Evolutionary conservation across 2,888 invertebrate genomes (phyloP).

Genomic region (Allygus modestus): DNA sequence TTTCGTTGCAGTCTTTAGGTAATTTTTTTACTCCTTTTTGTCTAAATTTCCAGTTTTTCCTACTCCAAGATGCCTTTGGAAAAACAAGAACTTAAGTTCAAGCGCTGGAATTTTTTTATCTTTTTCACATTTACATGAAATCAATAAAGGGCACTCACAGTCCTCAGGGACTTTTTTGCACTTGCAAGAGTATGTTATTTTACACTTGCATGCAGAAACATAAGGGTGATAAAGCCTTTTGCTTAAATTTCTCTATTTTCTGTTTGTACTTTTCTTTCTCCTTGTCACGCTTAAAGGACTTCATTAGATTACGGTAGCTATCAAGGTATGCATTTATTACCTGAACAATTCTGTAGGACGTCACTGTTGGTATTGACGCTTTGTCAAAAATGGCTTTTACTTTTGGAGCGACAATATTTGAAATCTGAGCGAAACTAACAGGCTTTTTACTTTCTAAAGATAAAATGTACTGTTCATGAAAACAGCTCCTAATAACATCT

Average conservation of each 20-base stretch:
- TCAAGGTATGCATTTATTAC: conserved; percentile 53
- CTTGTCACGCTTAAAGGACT: conserved; percentile 51
- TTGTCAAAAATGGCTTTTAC: conserved; percentile 54
- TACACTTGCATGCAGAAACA: conserved; percentile 37
- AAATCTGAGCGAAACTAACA: conserved; percentile 59
- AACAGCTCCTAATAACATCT: conserved; percentile 35
- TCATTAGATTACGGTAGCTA: conserved; percentile 44
- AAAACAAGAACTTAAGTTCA: conserved; percentile 39
- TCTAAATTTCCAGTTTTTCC: conserved; percentile 48
- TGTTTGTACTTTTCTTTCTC: conserved; percentile 33
- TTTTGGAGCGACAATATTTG: conserved; percentile 53
- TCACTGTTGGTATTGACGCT: conserved; percentile 61
- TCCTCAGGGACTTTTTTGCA: conserved; percentile 22
- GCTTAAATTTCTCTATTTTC: conserved; percentile 35
- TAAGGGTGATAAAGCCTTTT: conserved; percentile 27
- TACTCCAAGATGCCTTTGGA: conserved; percentile 39
- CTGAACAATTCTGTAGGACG: conserved; percentile 50
- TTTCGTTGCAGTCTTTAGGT: conserved; percentile 6
- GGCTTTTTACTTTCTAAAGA: background rate
- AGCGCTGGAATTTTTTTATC: conserved; percentile 9
- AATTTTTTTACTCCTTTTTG: conserved; percentile 17
- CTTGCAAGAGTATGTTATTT: conserved; percentile 1
- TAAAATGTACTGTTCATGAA: conserved; percentile 19
- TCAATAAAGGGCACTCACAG: conserved; percentile 9
- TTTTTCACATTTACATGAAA: conserved; percentile 44